Conservation (phyloP, 2,888 invertebrate species). For the Morpho achilles region DNA sequence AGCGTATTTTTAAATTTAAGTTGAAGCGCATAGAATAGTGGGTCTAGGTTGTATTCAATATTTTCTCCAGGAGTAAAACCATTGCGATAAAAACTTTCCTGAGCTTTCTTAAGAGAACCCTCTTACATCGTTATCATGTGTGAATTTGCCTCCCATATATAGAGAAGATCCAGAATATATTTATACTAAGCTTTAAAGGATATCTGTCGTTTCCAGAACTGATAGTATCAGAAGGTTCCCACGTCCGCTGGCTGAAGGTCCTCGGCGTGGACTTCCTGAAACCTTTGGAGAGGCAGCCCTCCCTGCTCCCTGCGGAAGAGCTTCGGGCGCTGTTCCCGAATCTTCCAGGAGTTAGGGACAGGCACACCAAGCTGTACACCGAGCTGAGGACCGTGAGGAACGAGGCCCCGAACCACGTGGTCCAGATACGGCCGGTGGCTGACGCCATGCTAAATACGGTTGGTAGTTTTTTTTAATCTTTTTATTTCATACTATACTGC, state of each 20-base stretch:
- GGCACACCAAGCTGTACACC: slow-evolving; percentile 54
- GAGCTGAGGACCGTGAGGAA: slow-evolving; percentile 47
- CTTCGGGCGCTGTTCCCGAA: slow-evolving; percentile 90
- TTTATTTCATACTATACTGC: no score
- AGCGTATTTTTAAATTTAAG: no score
- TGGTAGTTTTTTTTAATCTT: no score
- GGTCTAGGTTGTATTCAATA: no score
- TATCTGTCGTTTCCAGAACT: slow-evolving; percentile 67
- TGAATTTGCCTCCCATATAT: no score
- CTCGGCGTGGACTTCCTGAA: slow-evolving; percentile 90
- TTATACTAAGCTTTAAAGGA: no score
- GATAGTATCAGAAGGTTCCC: slow-evolving; percentile 92
- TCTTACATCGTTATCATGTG: no score
- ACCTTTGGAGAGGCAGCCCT: slow-evolving; percentile 82
- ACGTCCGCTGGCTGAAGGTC: slow-evolving; percentile 93
- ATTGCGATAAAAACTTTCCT: no score
- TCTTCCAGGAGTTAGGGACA: slow-evolving; percentile 85
- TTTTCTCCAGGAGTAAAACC: no score
- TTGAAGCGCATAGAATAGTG: no score
- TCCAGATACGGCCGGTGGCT: slow-evolving; percentile 56
- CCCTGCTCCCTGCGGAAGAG: slow-evolving; percentile 86
- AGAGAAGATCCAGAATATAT: no score
- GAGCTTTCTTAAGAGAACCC: no score
- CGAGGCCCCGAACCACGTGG: slow-evolving; percentile 41
- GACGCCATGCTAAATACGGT: slow-evolving; percentile 65